Evolutionary conservation across 2,797 vertebrate species (phyloP).

Genomic region (Alectoris magna): DNA sequence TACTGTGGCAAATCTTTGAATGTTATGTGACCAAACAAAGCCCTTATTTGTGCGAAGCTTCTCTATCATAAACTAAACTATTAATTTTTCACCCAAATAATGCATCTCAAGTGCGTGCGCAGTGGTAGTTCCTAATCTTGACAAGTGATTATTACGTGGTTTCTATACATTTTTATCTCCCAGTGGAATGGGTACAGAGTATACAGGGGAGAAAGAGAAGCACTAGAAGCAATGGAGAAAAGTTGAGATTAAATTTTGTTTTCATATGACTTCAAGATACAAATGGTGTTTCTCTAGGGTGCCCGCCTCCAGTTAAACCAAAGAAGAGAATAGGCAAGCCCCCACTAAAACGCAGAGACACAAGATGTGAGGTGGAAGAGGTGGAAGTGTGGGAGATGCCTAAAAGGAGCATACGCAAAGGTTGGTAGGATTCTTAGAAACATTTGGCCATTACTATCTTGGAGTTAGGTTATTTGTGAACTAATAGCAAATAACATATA

Average conservation of each 20-base stretch:
- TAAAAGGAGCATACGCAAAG: conserved; percentile 28
- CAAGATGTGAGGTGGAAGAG: conserved; percentile 57
- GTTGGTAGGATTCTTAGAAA: conserved; percentile 21
- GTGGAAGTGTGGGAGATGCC: conserved; percentile 54
- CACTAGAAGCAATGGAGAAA: background rate
- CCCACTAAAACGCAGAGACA: conserved; percentile 69
- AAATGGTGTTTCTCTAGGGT: background rate
- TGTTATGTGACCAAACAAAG: background rate
- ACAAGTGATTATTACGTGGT: background rate
- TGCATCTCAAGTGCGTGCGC: background rate
- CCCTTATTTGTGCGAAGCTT: background rate
- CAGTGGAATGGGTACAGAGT: background rate
- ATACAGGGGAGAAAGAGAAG: background rate
- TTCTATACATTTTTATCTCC: background rate
- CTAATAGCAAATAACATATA: background rate
- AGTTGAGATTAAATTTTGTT: background rate
- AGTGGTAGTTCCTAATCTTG: background rate
- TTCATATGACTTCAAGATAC: background rate
- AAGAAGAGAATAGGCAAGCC: conserved; percentile 67
- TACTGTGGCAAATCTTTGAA: background rate
- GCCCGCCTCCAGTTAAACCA: conserved; percentile 2
- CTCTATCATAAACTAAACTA: background rate
- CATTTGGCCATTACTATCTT: fast-evolving
- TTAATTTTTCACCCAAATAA: background rate
- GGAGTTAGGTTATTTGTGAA: background rate